Base-by-base conservation (phyloP, 2,113 vertebrate species). In the Centropus unirufus region DNA sequence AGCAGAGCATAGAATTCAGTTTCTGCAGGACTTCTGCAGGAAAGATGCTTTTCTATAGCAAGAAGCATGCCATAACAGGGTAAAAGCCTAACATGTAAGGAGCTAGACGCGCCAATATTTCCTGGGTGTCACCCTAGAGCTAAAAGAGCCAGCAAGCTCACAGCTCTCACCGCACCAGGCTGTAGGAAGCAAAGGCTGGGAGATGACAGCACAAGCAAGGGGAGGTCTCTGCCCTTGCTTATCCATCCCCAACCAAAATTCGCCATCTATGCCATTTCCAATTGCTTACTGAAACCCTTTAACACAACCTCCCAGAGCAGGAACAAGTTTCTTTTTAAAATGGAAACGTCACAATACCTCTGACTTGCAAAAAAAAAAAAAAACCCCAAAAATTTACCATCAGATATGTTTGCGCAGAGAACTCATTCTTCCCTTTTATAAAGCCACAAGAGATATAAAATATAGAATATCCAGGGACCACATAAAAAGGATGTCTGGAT, bases 401-500 rank as follows among this genome's bases (percentile, higher is more conserved):
- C 91, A 93, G 85, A 52, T 86, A 92, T 95, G 95, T 93, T 95
- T 96, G 47, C 93, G 89, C 89, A 97, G 89, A 78, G 47, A 78
- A 29, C n/a, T 90, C 84, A 93, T 96, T 96, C 91, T 72, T 95
- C 95, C 62, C 82, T 93, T 92, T 96, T 92, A 82, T 80, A 86
- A 94, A 95, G 75, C 95, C 95, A 96, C 96, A 95, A 95, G 77
- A 96, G 94, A 97, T 96, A 97, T 92, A 95, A 95, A 94, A 87
- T 95, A 92, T 73, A 92, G 91, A 95, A 91, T 96, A 96, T 95
- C 91, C 89, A 88, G 87, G 78, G 87, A 95, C 94, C 95, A 95
- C 95, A 97, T 96, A 73, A 97, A 97, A 97, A 95, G 64, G 87
- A 89, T 91, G 89, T 96, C 92, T 92, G 83, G 92, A 74, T 96